Evolutionary conservation across 2,797 vertebrate species (phyloP).

Genomic region (Atherinosoma microstoma): DNA sequence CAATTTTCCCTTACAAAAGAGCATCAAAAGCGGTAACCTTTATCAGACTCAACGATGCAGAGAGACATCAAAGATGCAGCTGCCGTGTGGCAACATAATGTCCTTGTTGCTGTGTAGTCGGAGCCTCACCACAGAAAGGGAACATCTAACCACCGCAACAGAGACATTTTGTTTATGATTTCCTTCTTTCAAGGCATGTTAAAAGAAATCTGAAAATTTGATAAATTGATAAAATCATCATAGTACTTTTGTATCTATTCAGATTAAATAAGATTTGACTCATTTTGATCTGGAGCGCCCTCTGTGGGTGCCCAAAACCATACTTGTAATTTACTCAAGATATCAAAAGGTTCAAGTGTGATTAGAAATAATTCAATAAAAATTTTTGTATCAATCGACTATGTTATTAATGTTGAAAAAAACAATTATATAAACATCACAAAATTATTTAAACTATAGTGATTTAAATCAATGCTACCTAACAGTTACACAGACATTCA

Average conservation of each 20-base stretch:
- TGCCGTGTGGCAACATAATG: neutral
- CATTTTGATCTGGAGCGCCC: too few species aligned
- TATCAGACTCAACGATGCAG: neutral
- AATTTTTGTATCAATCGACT: too few species aligned
- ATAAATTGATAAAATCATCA: too few species aligned
- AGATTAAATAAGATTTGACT: too few species aligned
- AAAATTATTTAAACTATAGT: neutral
- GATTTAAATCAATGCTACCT: neutral
- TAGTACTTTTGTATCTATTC: too few species aligned
- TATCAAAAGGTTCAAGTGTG: neutral
- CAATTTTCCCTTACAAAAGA: constrained; percentile 28
- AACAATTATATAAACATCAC: too few species aligned
- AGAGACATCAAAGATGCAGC: constrained; percentile 26
- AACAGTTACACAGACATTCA: neutral
- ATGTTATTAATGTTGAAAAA: too few species aligned
- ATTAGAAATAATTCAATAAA: neutral
- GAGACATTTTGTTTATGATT: neutral
- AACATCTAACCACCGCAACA: neutral
- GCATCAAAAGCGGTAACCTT: constrained; percentile 31
- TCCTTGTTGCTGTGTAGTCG: neutral
- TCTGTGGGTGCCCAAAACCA: too few species aligned
- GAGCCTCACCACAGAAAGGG: too few species aligned
- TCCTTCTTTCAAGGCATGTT: neutral
- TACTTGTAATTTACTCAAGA: neutral
- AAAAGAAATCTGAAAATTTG: neutral